Percentiles rank a stretch among this genome's conserved stretches.
Evolutionary conservation across 1,140 invertebrate genomes (phyloP).

Genomic region (Formica exsecta): DNA sequence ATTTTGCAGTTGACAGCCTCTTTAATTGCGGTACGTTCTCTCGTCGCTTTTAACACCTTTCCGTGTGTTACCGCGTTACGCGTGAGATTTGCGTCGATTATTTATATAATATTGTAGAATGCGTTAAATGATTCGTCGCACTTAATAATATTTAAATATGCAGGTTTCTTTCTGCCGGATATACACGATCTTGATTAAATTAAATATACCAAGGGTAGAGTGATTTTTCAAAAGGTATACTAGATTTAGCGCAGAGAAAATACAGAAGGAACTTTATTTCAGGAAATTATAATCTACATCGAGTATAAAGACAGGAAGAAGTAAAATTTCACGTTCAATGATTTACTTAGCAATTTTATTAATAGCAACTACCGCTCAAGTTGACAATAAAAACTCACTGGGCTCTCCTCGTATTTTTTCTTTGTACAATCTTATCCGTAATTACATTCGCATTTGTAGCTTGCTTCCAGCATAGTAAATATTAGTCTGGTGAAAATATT

Average conservation of each 20-base stretch:
- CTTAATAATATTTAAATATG: constrained; percentile 8
- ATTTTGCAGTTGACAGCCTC: constrained; percentile 60
- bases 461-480: constrained; percentile 39
- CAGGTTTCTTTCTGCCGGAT: neutral
- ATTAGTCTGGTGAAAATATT: constrained; percentile 49
- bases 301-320: neutral
- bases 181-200: neutral
- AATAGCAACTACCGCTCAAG: neutral
- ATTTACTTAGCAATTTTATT: constrained; percentile 26
- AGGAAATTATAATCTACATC: neutral
- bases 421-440: constrained; percentile 43
- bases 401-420: neutral
- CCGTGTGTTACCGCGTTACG: neutral
- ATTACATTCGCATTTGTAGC: constrained; percentile 34
- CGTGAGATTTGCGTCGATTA: neutral
- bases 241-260: neutral
- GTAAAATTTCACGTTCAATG: neutral
- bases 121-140: constrained; percentile 1
- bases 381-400: neutral
- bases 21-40: constrained; percentile 55
- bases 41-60: constrained; percentile 47
- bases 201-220: neutral
- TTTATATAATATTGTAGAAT: neutral
- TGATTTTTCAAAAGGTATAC: neutral
- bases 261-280: neutral